Conservation (phyloP, 2,797 vertebrate species). For the Menidia menidia region DNA sequence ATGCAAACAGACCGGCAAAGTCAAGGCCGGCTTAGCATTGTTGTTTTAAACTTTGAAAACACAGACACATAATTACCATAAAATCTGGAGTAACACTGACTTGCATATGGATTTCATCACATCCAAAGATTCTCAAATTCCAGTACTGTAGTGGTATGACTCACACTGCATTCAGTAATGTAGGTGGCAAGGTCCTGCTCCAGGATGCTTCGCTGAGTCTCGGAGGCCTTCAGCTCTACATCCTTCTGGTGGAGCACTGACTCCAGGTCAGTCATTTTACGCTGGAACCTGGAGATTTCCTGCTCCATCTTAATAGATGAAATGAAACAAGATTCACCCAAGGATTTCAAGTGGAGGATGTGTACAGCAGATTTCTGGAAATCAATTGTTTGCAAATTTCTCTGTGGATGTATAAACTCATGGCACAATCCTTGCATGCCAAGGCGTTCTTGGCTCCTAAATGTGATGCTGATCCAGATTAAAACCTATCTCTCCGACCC, state of each 20-base stretch:
- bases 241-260: slow-evolving; percentile 99
- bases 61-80: not conserved
- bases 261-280: slow-evolving; percentile 99
- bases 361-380: not conserved
- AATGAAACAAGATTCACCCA: not conserved
- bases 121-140: slow-evolving; percentile 3
- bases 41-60: slow-evolving; percentile 1
- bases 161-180: slow-evolving; percentile 99
- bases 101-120: not conserved
- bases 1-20: slow-evolving; percentile 18
- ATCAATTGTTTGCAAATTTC: not conserved
- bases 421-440: not conserved
- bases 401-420: not conserved
- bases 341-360: not conserved
- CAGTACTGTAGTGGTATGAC: slow-evolving; percentile 58
- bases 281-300: slow-evolving; percentile 98
- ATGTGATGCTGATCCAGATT: slow-evolving; percentile 9
- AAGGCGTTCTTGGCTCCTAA: slow-evolving; percentile 2
- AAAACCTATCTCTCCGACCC: slow-evolving; percentile 12
- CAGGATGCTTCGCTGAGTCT: slow-evolving; percentile 96
- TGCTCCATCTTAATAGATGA: slow-evolving; percentile 91
- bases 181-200: slow-evolving; percentile 99
- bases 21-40: slow-evolving; percentile 17
- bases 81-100: slow-evolving; percentile 12
- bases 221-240: slow-evolving; percentile 98